Percentiles rank a stretch among this genome's conserved stretches.
Conservation (phyloP, 2,888 invertebrate species). For the Biston stratarius region DNA sequence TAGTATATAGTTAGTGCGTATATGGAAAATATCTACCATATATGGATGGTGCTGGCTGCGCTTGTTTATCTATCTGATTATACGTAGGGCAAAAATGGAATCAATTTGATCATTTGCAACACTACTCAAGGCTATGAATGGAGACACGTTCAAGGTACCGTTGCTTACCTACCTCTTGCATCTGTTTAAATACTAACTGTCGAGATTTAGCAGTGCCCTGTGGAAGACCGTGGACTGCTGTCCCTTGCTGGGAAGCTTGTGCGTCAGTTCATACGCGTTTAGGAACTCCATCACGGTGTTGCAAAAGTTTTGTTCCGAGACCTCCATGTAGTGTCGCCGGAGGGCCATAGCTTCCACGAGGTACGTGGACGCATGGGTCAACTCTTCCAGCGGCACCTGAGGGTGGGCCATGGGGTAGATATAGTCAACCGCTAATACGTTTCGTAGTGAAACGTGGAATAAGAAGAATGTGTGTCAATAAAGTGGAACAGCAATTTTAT, state of each 20-base stretch:
- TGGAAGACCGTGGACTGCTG: conserved; percentile 69
- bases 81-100: no score
- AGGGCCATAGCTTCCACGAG: conserved; percentile 94
- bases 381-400: conserved; percentile 96
- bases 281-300: conserved; percentile 86
- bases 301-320: conserved; percentile 93
- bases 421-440: background rate
- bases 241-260: conserved; percentile 29
- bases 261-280: conserved; percentile 49
- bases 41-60: no score
- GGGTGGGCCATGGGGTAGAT: background rate
- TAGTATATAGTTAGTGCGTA: no score
- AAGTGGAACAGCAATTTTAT: no score
- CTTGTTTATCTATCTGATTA: no score
- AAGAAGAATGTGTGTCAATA: no score
- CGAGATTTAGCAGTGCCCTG: conserved; percentile 88
- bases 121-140: no score
- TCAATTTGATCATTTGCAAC: no score
- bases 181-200: conserved; percentile 84
- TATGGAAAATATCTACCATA: no score
- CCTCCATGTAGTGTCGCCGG: conserved; percentile 95
- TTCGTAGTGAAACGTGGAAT: no score
- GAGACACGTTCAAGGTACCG: no score
- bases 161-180: no score
- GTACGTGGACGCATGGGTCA: conserved; percentile 93